These are phyloP conservation scores for Netelia melanura DNA, from an alignment of 2,888 invertebrate genomes.

Conservation along the genomic window DNA sequence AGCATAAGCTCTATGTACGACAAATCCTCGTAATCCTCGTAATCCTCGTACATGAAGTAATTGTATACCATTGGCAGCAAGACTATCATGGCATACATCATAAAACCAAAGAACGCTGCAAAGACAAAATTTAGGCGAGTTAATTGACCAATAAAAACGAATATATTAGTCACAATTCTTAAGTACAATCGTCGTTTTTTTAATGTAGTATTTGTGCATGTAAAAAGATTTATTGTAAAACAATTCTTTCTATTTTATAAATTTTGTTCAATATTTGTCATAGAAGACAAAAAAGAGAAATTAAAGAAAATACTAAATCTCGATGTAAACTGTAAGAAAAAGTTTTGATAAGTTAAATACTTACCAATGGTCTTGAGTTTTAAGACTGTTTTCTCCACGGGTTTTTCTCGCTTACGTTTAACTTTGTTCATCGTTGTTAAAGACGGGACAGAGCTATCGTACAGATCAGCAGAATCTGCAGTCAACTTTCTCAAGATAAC, in stretches of 20 bases:
- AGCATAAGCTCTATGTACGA: conserved; percentile 76
- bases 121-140: neutral
- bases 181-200: too few species aligned
- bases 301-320: neutral
- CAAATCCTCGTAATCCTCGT: conserved; percentile 75
- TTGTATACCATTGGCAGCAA: conserved; percentile 79
- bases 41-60: conserved; percentile 77
- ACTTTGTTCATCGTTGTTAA: conserved; percentile 62
- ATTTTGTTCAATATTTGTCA: neutral
- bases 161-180: too few species aligned
- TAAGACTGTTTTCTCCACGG: conserved; percentile 71
- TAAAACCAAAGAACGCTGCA: conserved; percentile 77
- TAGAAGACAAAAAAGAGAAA: neutral
- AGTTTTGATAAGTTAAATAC: conserved; percentile 32
- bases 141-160: too few species aligned
- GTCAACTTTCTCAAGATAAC: conserved; percentile 44
- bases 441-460: conserved; percentile 65
- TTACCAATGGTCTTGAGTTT: conserved; percentile 78
- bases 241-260: neutral
- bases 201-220: too few species aligned
- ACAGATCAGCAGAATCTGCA: conserved; percentile 56
- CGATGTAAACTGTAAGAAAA: neutral
- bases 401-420: conserved; percentile 65
- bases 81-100: conserved; percentile 77
- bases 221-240: too few species aligned